Evolutionary conservation across 2,113 vertebrate genomes (phyloP).

Genomic region (Pseudorasbora parva): DNA sequence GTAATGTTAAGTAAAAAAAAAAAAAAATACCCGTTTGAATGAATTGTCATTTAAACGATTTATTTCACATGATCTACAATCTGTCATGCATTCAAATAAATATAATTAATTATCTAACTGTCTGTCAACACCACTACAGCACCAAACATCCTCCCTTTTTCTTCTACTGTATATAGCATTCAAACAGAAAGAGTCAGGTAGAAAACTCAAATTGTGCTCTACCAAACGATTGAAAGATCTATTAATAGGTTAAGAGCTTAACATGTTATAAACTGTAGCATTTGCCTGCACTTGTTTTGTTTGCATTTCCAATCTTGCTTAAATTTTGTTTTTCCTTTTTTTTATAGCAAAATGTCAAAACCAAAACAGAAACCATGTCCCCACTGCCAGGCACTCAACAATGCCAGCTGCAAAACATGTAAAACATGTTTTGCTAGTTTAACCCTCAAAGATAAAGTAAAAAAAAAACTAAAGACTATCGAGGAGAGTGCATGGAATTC

Average conservation of each 20-base stretch:
- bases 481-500: neutral
- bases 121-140: neutral
- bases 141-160: no score
- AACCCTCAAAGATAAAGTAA: neutral
- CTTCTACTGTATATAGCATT: no score
- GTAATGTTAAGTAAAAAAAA: neutral
- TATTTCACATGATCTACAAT: neutral
- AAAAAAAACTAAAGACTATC: neutral
- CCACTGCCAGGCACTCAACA: neutral
- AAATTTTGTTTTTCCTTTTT: neutral
- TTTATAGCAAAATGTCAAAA: neutral
- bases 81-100: neutral
- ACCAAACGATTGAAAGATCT: no score
- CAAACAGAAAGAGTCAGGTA: no score
- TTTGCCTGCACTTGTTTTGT: no score
- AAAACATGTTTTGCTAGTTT: neutral
- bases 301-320: neutral
- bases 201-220: no score
- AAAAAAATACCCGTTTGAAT: neutral
- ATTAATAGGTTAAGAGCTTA: no score
- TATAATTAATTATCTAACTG: neutral
- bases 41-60: neutral
- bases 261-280: no score
- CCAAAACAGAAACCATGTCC: neutral
- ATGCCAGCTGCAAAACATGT: neutral